A percentile compares a stretch with the other conserved stretches of the same genome.
These are phyloP conservation scores for Enteromius mattozi DNA, from an alignment of 2,797 vertebrate genomes.

Conservation along the genomic window DNA sequence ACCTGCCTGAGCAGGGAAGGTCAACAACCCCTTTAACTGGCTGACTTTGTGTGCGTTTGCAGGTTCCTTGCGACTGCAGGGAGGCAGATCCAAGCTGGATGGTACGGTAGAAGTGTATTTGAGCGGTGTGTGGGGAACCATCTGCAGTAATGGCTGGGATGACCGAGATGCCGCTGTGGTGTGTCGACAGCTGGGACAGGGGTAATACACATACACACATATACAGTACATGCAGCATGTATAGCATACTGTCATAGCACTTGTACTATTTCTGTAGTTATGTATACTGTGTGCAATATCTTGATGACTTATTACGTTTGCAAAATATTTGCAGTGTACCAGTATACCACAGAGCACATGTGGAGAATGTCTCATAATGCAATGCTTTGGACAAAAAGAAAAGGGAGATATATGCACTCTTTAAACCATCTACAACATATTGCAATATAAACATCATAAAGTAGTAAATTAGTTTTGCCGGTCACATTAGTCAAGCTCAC, in stretches of 20 bases:
- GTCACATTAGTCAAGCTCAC: too few species aligned
- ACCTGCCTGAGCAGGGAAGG: neutral
- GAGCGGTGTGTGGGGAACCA: conserved; percentile 83
- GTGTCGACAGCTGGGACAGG: conserved; percentile 87
- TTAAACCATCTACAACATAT: too few species aligned
- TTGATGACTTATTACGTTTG: neutral
- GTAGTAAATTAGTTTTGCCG: too few species aligned
- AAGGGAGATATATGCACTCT: neutral
- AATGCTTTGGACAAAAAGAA: neutral
- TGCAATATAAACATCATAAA: too few species aligned
- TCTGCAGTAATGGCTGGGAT: conserved; percentile 85
- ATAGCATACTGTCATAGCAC: neutral
- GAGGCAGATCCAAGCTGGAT: conserved; percentile 84
- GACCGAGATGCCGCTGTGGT: conserved; percentile 84
- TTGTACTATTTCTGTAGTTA: neutral
- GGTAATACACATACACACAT: conserved; percentile 71
- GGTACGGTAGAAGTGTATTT: conserved; percentile 87
- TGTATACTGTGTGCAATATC: neutral
- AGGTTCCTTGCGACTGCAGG: conserved; percentile 86
- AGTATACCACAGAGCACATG: neutral
- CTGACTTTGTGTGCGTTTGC: conserved; percentile 41
- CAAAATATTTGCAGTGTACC: neutral
- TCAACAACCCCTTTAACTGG: neutral
- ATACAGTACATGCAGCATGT: conserved; percentile 17
- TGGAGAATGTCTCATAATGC: neutral